Base-by-base conservation (phyloP, 37 sponge, comb jelly and placozoan species). In the Tethya wilhelma region DNA sequence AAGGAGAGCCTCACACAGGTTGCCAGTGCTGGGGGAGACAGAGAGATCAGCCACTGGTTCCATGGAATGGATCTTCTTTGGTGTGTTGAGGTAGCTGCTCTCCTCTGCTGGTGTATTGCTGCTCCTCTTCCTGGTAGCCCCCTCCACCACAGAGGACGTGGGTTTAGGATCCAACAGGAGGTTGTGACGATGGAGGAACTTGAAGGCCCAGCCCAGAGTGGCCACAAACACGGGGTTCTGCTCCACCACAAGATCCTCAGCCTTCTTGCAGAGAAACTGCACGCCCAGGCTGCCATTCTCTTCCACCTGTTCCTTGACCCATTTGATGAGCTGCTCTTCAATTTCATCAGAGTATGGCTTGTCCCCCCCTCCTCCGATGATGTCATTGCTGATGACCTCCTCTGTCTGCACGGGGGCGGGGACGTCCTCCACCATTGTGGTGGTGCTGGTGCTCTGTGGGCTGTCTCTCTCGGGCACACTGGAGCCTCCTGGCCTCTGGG, bases 91-190 rank as follows among this genome's bases (percentile, higher is more conserved):
- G 30, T 53, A 55, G 29, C 43, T 64, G 38, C 38, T 60, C 25
- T 60, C 14, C 60, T 28, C 28, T 44, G 42, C 42, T 25, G 12
- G 45, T n/a, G 38, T 41, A 39, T 38, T 44, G 43, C 14, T 8
- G 29, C 63, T 0, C 29, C 82, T 31, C 65, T 71, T 82, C 34
- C 82, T 59, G n/a, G 33, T 12, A 55, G 53, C 55, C n/a, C 49
- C 73, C 34, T 30, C 32, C 14, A 72, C 32, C 12, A 58, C 59
- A 14, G 59, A 28, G 59, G 59, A 58, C 7, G 67, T 31, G 6
- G 93, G 93, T 44, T 88, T 92, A 34, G 93, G 93, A 42, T 92
- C 93, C 1, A 92, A 78, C 43, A 85, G 53, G 28, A 92, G 22
- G 11, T 33, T 67, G 57, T 92, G 70, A 17, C 31, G 75, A 26